phyloP scores from a whole-genome alignment of 2,888 invertebrate species.

The Parochlus steinenii region DNA sequence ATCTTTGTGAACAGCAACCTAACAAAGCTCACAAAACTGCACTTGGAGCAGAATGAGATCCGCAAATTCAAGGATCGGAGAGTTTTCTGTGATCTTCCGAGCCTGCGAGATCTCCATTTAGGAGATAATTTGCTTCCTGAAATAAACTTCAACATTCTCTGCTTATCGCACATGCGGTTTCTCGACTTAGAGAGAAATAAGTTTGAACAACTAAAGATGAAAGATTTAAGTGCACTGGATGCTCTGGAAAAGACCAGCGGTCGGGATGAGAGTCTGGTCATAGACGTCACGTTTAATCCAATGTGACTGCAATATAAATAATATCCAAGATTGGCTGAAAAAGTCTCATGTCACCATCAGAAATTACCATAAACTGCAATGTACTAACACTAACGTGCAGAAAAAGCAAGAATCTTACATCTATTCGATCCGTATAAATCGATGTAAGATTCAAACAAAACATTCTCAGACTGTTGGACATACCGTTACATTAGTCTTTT shows the following conservation, averaged over 20 bases:
- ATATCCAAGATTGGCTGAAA: constrained; percentile 45
- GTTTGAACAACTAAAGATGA: constrained; percentile 37
- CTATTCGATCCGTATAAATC: constrained; percentile 19
- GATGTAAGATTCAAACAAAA: constrained; percentile 21
- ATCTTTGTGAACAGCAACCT: constrained; percentile 53
- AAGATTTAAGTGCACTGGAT: constrained; percentile 41
- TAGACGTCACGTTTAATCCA: constrained; percentile 50
- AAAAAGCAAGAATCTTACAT: constrained; percentile 18
- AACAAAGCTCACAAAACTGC: constrained; percentile 46
- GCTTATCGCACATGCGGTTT: constrained; percentile 45
- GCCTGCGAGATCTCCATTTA: constrained; percentile 47
- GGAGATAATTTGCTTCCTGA: constrained; percentile 45
- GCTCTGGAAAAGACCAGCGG: constrained; percentile 29
- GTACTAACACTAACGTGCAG: no score
- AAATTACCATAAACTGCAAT: constrained; percentile 37
- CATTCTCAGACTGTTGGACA: constrained; percentile 22
- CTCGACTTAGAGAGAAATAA: constrained; percentile 52
- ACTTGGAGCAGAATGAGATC: constrained; percentile 62
- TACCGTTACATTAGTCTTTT: constrained; percentile 28
- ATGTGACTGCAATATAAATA: constrained; percentile 47
- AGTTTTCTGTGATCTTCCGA: constrained; percentile 53
- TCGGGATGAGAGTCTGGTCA: constrained; percentile 32
- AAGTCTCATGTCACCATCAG: constrained; percentile 42
- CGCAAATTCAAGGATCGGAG: constrained; percentile 42
- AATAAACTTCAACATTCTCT: constrained; percentile 47